phyloP scores from a whole-genome alignment of 2,113 vertebrate species.

The Calidris pygmaea region DNA sequence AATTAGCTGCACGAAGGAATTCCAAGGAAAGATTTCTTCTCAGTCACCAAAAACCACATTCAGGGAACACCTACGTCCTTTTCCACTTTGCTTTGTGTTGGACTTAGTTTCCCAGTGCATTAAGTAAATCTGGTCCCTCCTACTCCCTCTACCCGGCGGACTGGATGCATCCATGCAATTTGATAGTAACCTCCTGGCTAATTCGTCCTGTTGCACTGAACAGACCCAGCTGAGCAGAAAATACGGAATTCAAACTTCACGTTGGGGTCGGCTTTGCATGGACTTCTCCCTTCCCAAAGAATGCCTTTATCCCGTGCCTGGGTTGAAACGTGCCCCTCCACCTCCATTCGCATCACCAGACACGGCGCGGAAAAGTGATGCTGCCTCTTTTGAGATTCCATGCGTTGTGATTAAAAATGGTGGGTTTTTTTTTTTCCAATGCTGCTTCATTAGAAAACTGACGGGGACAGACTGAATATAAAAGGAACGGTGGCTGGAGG shows the following conservation, averaged over 20 bases:
- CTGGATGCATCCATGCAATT: slow-evolving; percentile 37
- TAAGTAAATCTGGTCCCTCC: not conserved
- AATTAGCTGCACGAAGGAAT: slow-evolving; percentile 62
- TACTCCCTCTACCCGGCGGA: not conserved
- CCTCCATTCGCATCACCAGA: not conserved
- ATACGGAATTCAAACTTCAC: not conserved
- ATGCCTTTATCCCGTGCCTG: slow-evolving; percentile 52
- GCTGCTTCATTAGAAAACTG: slow-evolving; percentile 36
- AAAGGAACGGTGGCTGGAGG: not conserved
- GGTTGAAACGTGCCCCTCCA: not conserved
- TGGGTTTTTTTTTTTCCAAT: not conserved
- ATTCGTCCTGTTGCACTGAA: slow-evolving; percentile 51
- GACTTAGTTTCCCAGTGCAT: slow-evolving; percentile 26
- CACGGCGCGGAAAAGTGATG: not conserved
- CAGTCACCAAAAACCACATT: slow-evolving; percentile 66
- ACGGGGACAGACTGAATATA: not conserved
- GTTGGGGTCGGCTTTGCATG: slow-evolving; percentile 39
- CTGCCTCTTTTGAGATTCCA: slow-evolving; percentile 7
- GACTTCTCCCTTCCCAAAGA: slow-evolving; percentile 39
- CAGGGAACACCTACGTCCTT: slow-evolving; percentile 51
- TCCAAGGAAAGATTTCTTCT: slow-evolving; percentile 65
- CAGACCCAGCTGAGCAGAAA: slow-evolving; percentile 41
- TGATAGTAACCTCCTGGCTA: slow-evolving; percentile 34
- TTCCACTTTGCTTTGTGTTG: slow-evolving; percentile 33
- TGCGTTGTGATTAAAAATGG: not conserved